Conservation (phyloP, 2,888 invertebrate species). For the Branchipolynoe longqiensis region DNA sequence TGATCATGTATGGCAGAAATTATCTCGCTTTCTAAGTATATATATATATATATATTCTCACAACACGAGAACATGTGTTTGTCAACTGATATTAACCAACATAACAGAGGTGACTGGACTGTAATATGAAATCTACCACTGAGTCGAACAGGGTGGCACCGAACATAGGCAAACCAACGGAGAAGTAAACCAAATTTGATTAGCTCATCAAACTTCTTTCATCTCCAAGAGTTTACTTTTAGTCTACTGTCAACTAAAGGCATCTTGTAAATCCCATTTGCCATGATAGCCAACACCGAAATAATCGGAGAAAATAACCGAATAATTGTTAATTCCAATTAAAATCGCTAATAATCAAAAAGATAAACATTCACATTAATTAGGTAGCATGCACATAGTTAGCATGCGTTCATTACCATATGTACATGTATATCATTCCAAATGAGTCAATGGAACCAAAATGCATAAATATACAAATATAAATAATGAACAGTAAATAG, state of each 20-base stretch:
- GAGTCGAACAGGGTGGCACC: neutral
- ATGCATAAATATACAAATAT: no score
- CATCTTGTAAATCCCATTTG: conserved; percentile 43
- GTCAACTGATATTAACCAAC: conserved; percentile 49
- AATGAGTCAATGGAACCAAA: no score
- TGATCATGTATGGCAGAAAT: neutral
- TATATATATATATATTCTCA: conserved; percentile 13
- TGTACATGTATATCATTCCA: no score
- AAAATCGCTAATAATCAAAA: no score
- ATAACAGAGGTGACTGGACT: conserved; percentile 50
- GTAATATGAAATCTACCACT: conserved; percentile 38
- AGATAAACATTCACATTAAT: no score
- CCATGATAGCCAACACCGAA: conserved; percentile 52
- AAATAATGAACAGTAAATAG: no score
- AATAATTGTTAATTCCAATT: no score
- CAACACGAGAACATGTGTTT: conserved; percentile 53
- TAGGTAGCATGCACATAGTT: no score
- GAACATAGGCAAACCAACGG: conserved; percentile 32
- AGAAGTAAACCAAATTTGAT: neutral
- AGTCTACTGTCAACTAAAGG: conserved; percentile 35
- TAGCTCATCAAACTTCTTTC: neutral
- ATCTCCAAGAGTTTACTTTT: conserved; percentile 3
- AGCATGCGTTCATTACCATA: no score
- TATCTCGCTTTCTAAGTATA: neutral
- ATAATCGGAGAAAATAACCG: no score